These are phyloP conservation scores for Chlorodrepanis virens DNA, from an alignment of 2,113 vertebrate genomes.

Conservation along the genomic window DNA sequence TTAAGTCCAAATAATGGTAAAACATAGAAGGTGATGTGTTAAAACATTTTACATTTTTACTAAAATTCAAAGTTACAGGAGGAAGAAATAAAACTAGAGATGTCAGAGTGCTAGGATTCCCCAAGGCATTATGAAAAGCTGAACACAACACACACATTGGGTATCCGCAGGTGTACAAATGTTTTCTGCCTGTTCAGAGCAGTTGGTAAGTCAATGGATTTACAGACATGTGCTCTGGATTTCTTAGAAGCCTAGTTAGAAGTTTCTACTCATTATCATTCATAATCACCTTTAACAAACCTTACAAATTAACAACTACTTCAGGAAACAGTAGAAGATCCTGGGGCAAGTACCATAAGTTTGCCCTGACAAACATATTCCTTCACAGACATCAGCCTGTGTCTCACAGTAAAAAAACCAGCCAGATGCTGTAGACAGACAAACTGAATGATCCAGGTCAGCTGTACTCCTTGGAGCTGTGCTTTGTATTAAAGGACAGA, in stretches of 20 bases:
- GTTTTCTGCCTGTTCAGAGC: neutral
- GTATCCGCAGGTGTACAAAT: neutral
- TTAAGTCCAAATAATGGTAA: neutral
- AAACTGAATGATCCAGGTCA: neutral
- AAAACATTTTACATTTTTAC: neutral
- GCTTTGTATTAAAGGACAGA: neutral
- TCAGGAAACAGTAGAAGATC: neutral
- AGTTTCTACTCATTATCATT: neutral
- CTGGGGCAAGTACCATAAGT: fast-evolving
- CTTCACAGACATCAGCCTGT: neutral
- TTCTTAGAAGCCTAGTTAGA: neutral
- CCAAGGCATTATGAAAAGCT: neutral
- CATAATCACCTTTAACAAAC: neutral
- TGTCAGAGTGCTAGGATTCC: neutral
- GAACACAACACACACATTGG: neutral
- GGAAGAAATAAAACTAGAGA: neutral
- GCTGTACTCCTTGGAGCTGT: neutral
- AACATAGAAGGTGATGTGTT: neutral
- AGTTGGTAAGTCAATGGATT: neutral
- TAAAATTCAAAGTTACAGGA: neutral
- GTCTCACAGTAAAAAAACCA: neutral
- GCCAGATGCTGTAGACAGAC: neutral
- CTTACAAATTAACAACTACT: neutral
- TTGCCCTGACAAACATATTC: neutral
- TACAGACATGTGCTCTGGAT: neutral